phyloP scores from a whole-genome alignment of 2,113 vertebrate genomes.

The Percina caprodes region DNA sequence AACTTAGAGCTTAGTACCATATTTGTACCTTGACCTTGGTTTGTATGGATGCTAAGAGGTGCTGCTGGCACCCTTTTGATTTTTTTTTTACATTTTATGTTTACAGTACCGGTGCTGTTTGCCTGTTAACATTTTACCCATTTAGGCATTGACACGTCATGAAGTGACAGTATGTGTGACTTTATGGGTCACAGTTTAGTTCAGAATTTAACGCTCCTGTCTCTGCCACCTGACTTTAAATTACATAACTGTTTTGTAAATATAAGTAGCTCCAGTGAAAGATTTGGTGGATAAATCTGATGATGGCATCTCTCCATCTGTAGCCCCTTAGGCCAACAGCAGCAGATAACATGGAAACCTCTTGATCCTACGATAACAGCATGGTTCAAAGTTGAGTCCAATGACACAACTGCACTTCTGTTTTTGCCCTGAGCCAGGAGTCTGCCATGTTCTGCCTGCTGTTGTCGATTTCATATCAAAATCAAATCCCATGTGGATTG shows the following conservation, averaged over 20 bases:
- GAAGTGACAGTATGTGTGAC: not conserved
- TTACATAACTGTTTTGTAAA: not conserved
- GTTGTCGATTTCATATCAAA: not conserved
- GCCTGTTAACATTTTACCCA: not conserved
- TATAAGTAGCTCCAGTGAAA: not conserved
- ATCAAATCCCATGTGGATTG: not conserved
- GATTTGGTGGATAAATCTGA: not conserved
- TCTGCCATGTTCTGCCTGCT: conserved; percentile 15
- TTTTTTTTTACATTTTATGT: not conserved
- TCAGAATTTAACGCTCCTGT: not conserved
- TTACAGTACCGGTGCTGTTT: not conserved
- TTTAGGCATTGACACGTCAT: not conserved
- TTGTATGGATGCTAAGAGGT: not conserved
- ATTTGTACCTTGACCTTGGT: not conserved
- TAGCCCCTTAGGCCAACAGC: conserved; percentile 9
- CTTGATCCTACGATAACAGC: conserved; percentile 12
- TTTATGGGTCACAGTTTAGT: not conserved
- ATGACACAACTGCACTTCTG: conserved; percentile 4
- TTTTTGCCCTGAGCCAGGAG: not conserved
- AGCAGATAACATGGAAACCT: not conserved
- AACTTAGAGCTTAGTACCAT: not conserved
- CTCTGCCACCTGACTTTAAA: not conserved
- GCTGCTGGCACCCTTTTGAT: not conserved
- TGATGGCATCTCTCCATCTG: not conserved
- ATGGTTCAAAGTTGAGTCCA: not conserved